Evolutionary conservation across 1,140 invertebrate species (phyloP).

Genomic region (Bombus cullumanus): DNA sequence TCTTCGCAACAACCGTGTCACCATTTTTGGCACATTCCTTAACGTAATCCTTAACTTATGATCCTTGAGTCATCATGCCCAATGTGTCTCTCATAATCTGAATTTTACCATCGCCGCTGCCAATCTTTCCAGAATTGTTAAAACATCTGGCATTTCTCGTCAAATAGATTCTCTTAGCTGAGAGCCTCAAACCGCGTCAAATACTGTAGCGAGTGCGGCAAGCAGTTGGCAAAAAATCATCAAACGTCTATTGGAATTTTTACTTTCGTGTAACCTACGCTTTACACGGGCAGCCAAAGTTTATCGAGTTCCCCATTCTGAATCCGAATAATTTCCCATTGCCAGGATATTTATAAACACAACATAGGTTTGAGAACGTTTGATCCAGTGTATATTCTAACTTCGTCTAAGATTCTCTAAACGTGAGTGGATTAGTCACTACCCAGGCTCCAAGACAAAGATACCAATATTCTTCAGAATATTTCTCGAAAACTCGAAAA

Average conservation of each 20-base stretch:
- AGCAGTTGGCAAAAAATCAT: neutral
- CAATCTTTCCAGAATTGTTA: neutral
- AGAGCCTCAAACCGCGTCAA: too few species aligned
- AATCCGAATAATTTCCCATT: neutral
- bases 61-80: neutral
- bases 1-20: neutral
- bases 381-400: neutral
- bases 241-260: neutral
- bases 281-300: neutral
- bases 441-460: neutral
- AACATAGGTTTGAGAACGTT: neutral
- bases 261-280: neutral
- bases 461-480: neutral
- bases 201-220: too few species aligned
- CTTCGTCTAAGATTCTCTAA: neutral
- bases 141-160: too few species aligned
- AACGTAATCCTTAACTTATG: too few species aligned
- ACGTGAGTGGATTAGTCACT: too few species aligned
- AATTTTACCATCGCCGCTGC: neutral
- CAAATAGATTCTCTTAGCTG: too few species aligned
- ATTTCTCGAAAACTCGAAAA: neutral
- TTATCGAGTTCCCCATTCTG: neutral
- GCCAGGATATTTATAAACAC: neutral
- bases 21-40: too few species aligned
- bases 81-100: neutral